Evolutionary conservation across 2,888 invertebrate genomes (phyloP).

Genomic region (Hetaerina titia): DNA sequence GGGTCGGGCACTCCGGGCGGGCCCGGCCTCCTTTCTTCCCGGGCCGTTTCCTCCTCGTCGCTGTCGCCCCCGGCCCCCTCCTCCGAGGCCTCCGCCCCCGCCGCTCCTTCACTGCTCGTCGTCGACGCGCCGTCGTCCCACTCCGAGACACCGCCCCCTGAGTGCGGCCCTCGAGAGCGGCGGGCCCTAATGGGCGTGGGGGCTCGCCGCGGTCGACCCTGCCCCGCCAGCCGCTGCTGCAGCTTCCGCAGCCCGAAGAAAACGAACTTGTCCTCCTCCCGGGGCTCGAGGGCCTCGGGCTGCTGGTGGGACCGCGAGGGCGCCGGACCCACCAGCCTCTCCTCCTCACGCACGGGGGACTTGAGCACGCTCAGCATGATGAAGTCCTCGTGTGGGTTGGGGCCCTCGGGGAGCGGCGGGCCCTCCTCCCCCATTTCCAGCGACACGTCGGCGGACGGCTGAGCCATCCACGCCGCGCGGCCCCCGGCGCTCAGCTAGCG

Average conservation of each 20-base stretch:
- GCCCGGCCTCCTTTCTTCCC: conserved; percentile 47
- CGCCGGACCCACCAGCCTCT: conserved; percentile 70
- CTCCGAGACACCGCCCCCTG: background rate
- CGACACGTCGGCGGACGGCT: conserved; percentile 13
- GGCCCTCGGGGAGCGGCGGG: conserved; percentile 73
- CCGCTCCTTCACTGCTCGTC: background rate
- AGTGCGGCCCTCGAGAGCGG: conserved; percentile 70
- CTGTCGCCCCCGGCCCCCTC: conserved; percentile 76
- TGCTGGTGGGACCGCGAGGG: conserved; percentile 70
- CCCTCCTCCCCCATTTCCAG: conserved; percentile 62
- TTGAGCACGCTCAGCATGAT: conserved; percentile 82
- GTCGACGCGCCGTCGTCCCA: conserved; percentile 3
- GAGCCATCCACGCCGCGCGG: background rate
- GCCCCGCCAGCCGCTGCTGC: conserved; percentile 78
- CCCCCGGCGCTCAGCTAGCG: background rate
- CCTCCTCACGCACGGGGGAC: conserved; percentile 77
- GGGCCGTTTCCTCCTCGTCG: conserved; percentile 73
- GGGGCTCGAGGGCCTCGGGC: conserved; percentile 70
- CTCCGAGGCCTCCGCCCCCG: background rate
- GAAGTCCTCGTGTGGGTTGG: conserved; percentile 77
- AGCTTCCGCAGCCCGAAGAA: conserved; percentile 75
- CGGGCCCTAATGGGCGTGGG: conserved; percentile 81
- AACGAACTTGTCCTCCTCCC: conserved; percentile 70
- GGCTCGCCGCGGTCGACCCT: conserved; percentile 81
- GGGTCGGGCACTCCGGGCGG: conserved; percentile 81